Percentiles rank a stretch among this genome's conserved stretches.
Conservation (phyloP, 2,888 invertebrate species). For the Lithosia quadra region DNA sequence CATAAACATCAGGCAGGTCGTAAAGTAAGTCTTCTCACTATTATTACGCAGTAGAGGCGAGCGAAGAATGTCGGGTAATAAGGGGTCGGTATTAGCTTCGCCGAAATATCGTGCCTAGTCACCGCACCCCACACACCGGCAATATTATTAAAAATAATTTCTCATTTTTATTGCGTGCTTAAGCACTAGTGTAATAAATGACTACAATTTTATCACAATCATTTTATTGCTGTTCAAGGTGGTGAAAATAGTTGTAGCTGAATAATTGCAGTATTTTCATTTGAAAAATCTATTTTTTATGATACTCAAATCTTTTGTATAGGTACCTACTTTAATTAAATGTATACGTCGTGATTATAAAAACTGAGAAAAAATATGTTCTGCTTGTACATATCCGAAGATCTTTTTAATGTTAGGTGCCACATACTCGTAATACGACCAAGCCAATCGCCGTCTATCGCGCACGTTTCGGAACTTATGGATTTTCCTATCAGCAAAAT, state of each 20-base stretch:
- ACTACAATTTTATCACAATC: slow-evolving; percentile 59
- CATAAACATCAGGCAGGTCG: slow-evolving; percentile 72
- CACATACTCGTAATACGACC: too few species aligned
- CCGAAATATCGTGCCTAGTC: slow-evolving; percentile 78
- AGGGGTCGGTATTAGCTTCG: slow-evolving; percentile 63
- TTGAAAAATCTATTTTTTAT: background rate
- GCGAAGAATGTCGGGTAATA: slow-evolving; percentile 79
- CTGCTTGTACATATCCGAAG: background rate
- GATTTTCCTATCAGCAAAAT: too few species aligned
- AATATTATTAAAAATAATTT: slow-evolving; percentile 87
- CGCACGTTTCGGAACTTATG: too few species aligned
- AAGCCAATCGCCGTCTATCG: too few species aligned
- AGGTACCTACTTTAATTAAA: too few species aligned
- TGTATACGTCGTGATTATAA: too few species aligned
- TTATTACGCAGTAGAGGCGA: slow-evolving; percentile 70
- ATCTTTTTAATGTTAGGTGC: too few species aligned
- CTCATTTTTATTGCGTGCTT: slow-evolving; percentile 84
- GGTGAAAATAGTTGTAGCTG: slow-evolving; percentile 6
- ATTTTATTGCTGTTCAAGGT: slow-evolving; percentile 30
- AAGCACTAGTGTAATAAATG: slow-evolving; percentile 74
- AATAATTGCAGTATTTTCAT: slow-evolving; percentile 5
- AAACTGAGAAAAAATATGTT: too few species aligned
- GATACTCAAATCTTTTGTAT: background rate
- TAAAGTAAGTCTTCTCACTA: slow-evolving; percentile 78
- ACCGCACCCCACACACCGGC: slow-evolving; percentile 60